Evolutionary conservation across 2,888 invertebrate genomes (phyloP), one percentile per base, ranked within the genome.

Genomic region (Drosophila borealis): DNA sequence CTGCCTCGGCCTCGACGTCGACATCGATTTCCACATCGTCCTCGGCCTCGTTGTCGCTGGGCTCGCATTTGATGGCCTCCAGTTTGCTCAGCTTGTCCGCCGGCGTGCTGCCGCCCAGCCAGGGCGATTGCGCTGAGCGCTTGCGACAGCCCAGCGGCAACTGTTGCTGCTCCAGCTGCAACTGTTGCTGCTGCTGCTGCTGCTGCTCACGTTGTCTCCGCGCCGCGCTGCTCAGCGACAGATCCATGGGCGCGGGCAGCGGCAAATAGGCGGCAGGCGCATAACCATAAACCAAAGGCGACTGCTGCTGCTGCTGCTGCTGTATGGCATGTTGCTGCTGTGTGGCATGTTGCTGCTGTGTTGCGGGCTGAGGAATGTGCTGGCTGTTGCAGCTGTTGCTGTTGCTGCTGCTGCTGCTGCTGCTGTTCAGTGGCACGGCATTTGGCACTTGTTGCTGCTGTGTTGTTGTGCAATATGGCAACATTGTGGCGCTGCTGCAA

Each of bases 81-180:
- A 81, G 69, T 56, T 91, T 91, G 37, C 80, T 84, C 8, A 90
- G 83, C 51, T 92, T 92, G 29, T 90, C 89, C 13, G 88, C 79
- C 6, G 75, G 80, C 36, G 25, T 39, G 51, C 41, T 53, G 51
- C 33, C 50, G 46, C 50, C n/a, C n/a, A 33, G 54, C 74, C 74
- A 34, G 2, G 73, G 59, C 37, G 54, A 49, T 19, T 56, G 57
- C 1, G 87, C 82, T 44, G 87, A 90, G 29, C 91, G 90, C 46
- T 91, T 91, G 46, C 92, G 84, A 59, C 88, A 90, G 50, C 90
- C 92, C 63, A 91, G 80, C 69, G 91, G 64, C 78, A 77, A 68
- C 44, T 63, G 65, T 70, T 72, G 77, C 80, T 74, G 60, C 4
- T 72, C 70, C 44, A 79, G 79, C 9, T 29, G 83, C 79, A 39